Evolutionary conservation across 2,113 vertebrate genomes (phyloP), one percentile per base, ranked within the genome.

Genomic region (Etheostoma spectabile): DNA sequence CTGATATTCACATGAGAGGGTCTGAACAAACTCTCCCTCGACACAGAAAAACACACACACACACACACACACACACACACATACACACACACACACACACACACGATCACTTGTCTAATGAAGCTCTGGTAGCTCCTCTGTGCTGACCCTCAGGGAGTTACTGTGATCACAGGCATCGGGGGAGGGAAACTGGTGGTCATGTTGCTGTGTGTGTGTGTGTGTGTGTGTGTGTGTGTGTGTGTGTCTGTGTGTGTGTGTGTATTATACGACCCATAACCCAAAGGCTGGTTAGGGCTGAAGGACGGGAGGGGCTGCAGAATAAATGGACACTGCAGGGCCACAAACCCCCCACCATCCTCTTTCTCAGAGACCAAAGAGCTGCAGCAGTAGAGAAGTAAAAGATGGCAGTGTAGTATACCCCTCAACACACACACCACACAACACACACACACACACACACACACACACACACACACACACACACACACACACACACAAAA

Each of bases 1-100:
- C 55, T 86, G 66, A 80, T 74, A 59, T 76, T 92, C 91, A 90
- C 78, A 89, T 88, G 67, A 77, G 60, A 62, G 18, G 60, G 80
- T 65, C 24, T 71, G 59, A 84, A 45, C 8, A 15, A 84, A 74
- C 72, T 48, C 80, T 52, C 56, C 62, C 62, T 73, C 51, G n/a
- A 33, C 3, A 30, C 30, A 30, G 3, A 30, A 2, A 30, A 2
- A 30, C 59, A 67, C 16, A 75, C 79, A 69, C 56, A 63, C 30
- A 30, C 30, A 68, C 66, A 60, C 69, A 84, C 53, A 69, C 66
- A 75, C 53, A 69, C 66, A 75, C 22, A 77, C 61, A 57, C 52
- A 79, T 46, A 66, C 27, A 68, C 66, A 59, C 69, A 84, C 52
- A 69, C 66, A 75, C 22, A 77, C 61, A 57, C 52, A 79, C 51